Conservation (phyloP, 2,888 invertebrate genomes). For the Mythimna pallens region DNA sequence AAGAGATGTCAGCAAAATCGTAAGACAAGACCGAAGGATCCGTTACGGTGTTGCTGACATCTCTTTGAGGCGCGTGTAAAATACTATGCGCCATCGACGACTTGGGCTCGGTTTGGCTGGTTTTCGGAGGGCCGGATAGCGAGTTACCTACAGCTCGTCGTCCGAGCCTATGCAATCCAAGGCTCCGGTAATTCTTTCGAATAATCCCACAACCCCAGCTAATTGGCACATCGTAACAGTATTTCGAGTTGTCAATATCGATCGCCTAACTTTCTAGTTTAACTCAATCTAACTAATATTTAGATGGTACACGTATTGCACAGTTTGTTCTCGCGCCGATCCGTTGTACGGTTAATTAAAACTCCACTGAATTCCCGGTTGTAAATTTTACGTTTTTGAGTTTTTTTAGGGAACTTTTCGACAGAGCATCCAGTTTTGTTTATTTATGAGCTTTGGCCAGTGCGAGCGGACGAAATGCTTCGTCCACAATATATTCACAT, state of each 20-base stretch:
- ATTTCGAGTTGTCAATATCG: slow-evolving; percentile 31
- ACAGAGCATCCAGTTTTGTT: slow-evolving; percentile 89
- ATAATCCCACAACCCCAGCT: neutral
- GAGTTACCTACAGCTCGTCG: too few relatives aligned
- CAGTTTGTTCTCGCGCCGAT: slow-evolving; percentile 56
- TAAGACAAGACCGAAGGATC: too few relatives aligned
- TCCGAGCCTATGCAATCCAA: too few relatives aligned
- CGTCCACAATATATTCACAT: slow-evolving; percentile 85
- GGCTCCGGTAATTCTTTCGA: too few relatives aligned
- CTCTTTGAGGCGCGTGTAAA: too few relatives aligned
- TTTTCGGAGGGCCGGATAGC: too few relatives aligned
- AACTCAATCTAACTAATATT: slow-evolving; percentile 55
- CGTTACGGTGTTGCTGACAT: too few relatives aligned
- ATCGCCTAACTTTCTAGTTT: slow-evolving; percentile 27
- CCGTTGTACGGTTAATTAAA: slow-evolving; percentile 87
- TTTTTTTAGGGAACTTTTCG: slow-evolving; percentile 84
- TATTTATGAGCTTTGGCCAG: slow-evolving; percentile 89
- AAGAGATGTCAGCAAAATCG: too few relatives aligned
- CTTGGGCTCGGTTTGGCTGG: too few relatives aligned
- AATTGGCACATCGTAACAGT: slow-evolving; percentile 14
- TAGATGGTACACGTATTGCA: slow-evolving; percentile 47
- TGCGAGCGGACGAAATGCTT: slow-evolving; percentile 81
- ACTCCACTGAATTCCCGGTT: slow-evolving; percentile 85
- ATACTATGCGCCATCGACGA: too few relatives aligned
- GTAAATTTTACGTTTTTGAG: slow-evolving; percentile 86